Conservation (phyloP, 2,797 vertebrate genomes). For the Lutjanus campechanus region DNA sequence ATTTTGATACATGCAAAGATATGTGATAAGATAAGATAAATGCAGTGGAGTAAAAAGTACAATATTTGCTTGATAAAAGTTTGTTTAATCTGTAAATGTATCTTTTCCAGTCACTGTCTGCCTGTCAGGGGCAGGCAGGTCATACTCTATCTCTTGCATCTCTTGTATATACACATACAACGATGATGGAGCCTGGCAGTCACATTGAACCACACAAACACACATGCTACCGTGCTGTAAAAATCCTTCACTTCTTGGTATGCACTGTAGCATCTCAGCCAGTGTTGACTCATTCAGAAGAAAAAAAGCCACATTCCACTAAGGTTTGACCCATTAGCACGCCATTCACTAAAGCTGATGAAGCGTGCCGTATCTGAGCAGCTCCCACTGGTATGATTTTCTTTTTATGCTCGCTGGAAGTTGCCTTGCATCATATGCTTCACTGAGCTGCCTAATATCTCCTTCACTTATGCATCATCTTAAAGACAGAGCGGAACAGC, state of each 20-base stretch:
- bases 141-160: neutral
- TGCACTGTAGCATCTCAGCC: slow-evolving; percentile 37
- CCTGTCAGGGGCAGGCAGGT: neutral
- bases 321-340: slow-evolving; percentile 69
- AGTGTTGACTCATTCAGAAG: slow-evolving; percentile 57
- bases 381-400: slow-evolving; percentile 72
- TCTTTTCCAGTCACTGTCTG: neutral
- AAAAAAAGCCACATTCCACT: slow-evolving; percentile 42
- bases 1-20: no score
- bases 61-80: neutral
- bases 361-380: slow-evolving; percentile 68
- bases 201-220: slow-evolving; percentile 21
- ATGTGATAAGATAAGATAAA: no score
- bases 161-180: neutral
- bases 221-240: slow-evolving; percentile 2
- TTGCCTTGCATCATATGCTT: slow-evolving; percentile 75
- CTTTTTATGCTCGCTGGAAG: slow-evolving; percentile 67
- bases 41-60: no score
- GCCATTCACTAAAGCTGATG: slow-evolving; percentile 68
- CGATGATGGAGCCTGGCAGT: neutral
- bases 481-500: slow-evolving; percentile 48
- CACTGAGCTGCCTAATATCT: slow-evolving; percentile 76
- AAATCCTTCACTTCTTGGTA: slow-evolving; percentile 16
- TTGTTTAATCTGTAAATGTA: neutral
- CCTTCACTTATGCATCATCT: slow-evolving; percentile 55